phyloP scores from a whole-genome alignment of 2,888 invertebrate genomes.

The Ophioninae sp. region DNA sequence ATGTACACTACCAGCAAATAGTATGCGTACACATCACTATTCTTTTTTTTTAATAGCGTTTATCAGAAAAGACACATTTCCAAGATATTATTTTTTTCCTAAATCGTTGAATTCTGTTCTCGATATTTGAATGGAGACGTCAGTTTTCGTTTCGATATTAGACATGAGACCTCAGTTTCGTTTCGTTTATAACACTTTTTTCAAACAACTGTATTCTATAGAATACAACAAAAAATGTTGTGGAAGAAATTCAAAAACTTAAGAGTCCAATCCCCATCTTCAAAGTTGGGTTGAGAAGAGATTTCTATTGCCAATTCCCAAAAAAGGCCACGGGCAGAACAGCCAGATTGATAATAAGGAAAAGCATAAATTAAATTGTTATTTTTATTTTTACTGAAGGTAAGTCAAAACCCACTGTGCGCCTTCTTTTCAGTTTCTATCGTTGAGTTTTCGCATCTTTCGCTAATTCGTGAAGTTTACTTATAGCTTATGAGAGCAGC shows the following conservation, averaged over 20 bases:
- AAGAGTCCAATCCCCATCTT: not conserved
- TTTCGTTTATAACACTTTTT: not conserved
- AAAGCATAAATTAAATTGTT: not conserved
- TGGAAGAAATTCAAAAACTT: not conserved
- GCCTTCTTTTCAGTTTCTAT: not conserved
- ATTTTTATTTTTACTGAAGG: not conserved
- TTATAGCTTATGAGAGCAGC: not conserved
- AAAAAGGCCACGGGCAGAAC: not conserved
- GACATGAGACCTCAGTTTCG: not conserved
- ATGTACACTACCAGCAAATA: not conserved
- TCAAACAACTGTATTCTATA: not conserved
- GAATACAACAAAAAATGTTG: not conserved
- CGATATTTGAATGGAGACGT: not conserved
- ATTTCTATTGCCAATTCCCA: not conserved
- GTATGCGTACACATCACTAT: not conserved
- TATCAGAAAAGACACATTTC: not conserved
- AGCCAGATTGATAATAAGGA: not conserved
- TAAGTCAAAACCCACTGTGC: not conserved
- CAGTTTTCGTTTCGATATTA: not conserved
- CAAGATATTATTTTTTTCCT: not conserved
- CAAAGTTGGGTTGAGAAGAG: not conserved
- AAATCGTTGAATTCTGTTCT: not conserved
- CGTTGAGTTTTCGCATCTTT: not conserved
- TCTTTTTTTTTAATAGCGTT: not conserved
- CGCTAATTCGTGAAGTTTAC: not conserved